These are phyloP conservation scores for Neocrepidodera transversa DNA, from an alignment of 2,888 invertebrate species.

Conservation along the genomic window DNA sequence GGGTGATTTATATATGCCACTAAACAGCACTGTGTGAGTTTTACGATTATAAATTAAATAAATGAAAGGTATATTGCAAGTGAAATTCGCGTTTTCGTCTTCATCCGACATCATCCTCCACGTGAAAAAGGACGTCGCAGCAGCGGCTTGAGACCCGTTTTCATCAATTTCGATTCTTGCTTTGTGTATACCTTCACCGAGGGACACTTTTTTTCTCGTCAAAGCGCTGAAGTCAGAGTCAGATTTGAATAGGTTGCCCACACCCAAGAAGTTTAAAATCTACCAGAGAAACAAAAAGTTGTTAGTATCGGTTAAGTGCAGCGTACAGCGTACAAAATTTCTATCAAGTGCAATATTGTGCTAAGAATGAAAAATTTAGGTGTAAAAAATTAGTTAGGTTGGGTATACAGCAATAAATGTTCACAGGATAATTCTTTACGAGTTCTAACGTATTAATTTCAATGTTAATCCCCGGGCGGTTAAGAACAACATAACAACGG, in stretches of 20 bases:
- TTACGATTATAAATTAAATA: conserved; percentile 79
- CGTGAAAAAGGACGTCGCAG: conserved; percentile 83
- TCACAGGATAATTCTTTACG: no score
- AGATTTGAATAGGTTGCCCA: conserved; percentile 64
- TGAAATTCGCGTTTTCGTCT: conserved; percentile 73
- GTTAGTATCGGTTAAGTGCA: conserved; percentile 35
- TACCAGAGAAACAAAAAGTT: conserved; percentile 45
- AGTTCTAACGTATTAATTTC: no score
- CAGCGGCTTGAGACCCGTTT: conserved; percentile 85
- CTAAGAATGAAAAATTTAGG: no score
- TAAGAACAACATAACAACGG: no score
- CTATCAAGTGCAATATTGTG: not conserved
- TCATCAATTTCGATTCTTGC: conserved; percentile 86
- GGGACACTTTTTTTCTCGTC: conserved; percentile 59
- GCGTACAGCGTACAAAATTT: conserved; percentile 4
- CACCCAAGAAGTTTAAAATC: conserved; percentile 64
- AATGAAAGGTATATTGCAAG: conserved; percentile 84
- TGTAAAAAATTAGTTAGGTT: no score
- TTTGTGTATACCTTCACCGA: conserved; percentile 74
- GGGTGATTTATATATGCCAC: conserved; percentile 60
- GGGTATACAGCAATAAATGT: no score
- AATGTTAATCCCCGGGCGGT: no score
- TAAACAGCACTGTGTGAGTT: conserved; percentile 70
- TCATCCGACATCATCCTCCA: conserved; percentile 70
- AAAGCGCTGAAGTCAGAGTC: conserved; percentile 65